Percentiles rank a stretch among this genome's conserved stretches.
Evolutionary conservation across 2,797 vertebrate genomes (phyloP).

Genomic region (Sternotherus odoratus): DNA sequence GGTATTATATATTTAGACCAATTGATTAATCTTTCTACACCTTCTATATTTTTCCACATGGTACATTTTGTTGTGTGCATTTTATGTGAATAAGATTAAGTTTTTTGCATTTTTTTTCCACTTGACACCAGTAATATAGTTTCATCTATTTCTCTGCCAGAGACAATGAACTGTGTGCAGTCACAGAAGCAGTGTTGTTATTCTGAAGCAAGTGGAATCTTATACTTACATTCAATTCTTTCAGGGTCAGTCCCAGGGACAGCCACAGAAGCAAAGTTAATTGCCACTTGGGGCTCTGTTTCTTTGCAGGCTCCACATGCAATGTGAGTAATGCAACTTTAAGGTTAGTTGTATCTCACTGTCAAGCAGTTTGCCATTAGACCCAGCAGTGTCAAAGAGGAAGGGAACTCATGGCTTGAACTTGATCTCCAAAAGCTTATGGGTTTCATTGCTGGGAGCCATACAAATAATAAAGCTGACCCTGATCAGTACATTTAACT

Average conservation of each 20-base stretch:
- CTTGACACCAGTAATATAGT: background rate
- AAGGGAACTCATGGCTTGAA: background rate
- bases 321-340: background rate
- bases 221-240: accelerated
- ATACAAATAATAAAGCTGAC: accelerated
- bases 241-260: background rate
- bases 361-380: background rate
- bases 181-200: background rate
- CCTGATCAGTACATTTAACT: accelerated
- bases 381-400: accelerated
- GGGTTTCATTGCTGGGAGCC: background rate
- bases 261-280: background rate
- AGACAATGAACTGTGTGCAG: background rate
- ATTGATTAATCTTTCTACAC: background rate
- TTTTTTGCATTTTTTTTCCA: background rate
- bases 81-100: background rate
- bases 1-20: background rate
- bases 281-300: background rate
- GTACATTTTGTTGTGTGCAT: background rate
- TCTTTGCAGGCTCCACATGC: background rate
- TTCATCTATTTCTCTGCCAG: accelerated
- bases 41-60: background rate
- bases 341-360: background rate
- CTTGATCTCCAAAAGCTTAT: accelerated
- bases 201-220: background rate